Conservation (phyloP, 1,140 invertebrate species). For the Grapholita molesta region DNA sequence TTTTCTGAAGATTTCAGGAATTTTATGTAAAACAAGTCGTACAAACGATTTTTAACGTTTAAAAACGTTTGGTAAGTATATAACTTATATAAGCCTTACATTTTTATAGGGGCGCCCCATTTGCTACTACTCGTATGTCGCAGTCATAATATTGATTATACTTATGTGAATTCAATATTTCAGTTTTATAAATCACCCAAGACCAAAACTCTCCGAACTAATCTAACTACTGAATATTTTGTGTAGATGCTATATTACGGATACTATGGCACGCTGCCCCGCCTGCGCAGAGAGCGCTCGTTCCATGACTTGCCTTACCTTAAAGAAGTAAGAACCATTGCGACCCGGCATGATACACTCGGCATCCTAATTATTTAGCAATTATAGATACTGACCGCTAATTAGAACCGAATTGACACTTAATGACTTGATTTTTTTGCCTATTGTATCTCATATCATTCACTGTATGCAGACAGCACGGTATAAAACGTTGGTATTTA, state of each 20-base stretch:
- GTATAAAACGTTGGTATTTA: neutral
- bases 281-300: conserved; percentile 85
- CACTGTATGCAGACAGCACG: conserved; percentile 8
- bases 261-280: conserved; percentile 83
- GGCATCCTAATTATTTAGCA: neutral
- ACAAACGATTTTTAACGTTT: too few species aligned
- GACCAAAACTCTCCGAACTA: too few species aligned
- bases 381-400: neutral
- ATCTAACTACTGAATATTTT: conserved; percentile 49
- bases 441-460: neutral
- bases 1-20: too few species aligned
- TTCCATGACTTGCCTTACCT: conserved; percentile 84
- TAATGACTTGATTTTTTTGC: neutral
- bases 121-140: too few species aligned
- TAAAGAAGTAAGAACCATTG: conserved; percentile 79
- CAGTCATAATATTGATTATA: too few species aligned
- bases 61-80: too few species aligned
- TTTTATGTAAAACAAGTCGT: too few species aligned
- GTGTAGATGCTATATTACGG: conserved; percentile 82
- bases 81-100: too few species aligned
- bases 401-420: conserved; percentile 1
- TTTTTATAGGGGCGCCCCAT: too few species aligned
- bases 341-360: conserved; percentile 48
- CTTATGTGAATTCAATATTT: too few species aligned
- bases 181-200: too few species aligned